phyloP scores from a whole-genome alignment of 2,113 vertebrate species.

The Solea senegalensis region DNA sequence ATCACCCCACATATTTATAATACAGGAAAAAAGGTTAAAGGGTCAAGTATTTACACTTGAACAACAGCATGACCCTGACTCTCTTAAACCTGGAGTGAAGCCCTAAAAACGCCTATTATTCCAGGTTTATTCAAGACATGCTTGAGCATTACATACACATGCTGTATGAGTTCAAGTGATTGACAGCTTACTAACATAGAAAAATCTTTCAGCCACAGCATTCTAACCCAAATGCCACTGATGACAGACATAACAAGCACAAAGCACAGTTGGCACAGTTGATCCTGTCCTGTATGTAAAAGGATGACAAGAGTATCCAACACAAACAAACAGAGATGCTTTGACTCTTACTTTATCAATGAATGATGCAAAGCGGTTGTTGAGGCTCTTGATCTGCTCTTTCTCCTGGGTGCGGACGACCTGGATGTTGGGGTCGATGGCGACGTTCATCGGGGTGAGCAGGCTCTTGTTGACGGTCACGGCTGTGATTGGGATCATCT shows the following conservation, averaged over 20 bases:
- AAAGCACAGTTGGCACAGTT: too few relatives aligned
- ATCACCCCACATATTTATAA: too few relatives aligned
- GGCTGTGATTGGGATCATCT: constrained; percentile 62
- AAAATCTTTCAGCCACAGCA: too few relatives aligned
- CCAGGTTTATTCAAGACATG: too few relatives aligned
- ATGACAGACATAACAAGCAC: too few relatives aligned
- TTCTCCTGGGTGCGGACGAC: constrained; percentile 80
- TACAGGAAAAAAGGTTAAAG: background rate
- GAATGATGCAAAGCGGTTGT: constrained; percentile 80
- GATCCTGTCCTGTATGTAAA: too few relatives aligned
- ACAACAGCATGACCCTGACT: background rate
- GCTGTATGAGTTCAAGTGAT: too few relatives aligned
- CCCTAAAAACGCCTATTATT: too few relatives aligned
- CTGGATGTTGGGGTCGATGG: constrained; percentile 80
- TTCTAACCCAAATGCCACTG: too few relatives aligned
- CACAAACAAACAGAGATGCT: background rate
- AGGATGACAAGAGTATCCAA: background rate
- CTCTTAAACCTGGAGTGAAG: too few relatives aligned
- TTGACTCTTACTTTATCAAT: constrained; percentile 81
- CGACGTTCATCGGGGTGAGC: constrained; percentile 71
- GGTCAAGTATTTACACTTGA: background rate
- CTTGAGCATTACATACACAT: too few relatives aligned
- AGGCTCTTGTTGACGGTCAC: constrained; percentile 79
- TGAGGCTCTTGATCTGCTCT: constrained; percentile 84
- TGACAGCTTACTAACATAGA: too few relatives aligned